Conservation (phyloP, 1,140 invertebrate species). For the Drosophila nigromelanica region DNA sequence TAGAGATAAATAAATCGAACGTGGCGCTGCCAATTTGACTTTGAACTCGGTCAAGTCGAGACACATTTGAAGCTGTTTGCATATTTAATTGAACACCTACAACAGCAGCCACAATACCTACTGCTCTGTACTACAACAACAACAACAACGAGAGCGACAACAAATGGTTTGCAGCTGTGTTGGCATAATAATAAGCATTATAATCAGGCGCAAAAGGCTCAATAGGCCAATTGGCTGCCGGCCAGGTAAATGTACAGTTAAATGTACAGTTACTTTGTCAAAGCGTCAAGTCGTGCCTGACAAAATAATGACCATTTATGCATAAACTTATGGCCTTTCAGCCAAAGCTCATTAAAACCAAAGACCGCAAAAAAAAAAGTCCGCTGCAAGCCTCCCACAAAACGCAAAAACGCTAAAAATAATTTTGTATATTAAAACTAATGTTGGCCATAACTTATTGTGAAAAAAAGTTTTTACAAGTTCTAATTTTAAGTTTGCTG, state of each 20-base stretch:
- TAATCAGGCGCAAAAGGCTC: slow-evolving; percentile 80
- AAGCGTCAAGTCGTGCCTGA: slow-evolving; percentile 70
- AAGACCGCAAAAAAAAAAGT: not conserved
- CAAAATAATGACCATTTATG: slow-evolving; percentile 71
- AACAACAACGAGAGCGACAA: slow-evolving; percentile 31
- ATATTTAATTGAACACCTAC: slow-evolving; percentile 83
- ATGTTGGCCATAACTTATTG: not conserved
- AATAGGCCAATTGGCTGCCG: slow-evolving; percentile 72
- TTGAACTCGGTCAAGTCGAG: slow-evolving; percentile 81
- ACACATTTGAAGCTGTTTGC: slow-evolving; percentile 82
- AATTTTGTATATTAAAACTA: not conserved
- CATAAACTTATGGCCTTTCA: slow-evolving; percentile 47
- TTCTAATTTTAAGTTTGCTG: not conserved
- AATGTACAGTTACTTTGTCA: slow-evolving; percentile 62
- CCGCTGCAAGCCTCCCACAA: not conserved
- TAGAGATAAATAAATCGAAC: slow-evolving; percentile 56
- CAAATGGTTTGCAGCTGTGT: slow-evolving; percentile 73
- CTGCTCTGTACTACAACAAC: slow-evolving; percentile 5
- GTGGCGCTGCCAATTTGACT: slow-evolving; percentile 71
- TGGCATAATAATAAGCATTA: slow-evolving; percentile 75
- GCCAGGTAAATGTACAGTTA: slow-evolving; percentile 61
- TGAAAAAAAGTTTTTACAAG: not conserved
- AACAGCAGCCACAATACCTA: slow-evolving; percentile 35
- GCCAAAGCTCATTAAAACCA: slow-evolving; percentile 35
- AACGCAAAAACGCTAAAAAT: not conserved